Percentiles rank a stretch among this genome's conserved stretches.
phyloP scores from a whole-genome alignment of 2,113 vertebrate genomes.

The Clarias batrachus region DNA sequence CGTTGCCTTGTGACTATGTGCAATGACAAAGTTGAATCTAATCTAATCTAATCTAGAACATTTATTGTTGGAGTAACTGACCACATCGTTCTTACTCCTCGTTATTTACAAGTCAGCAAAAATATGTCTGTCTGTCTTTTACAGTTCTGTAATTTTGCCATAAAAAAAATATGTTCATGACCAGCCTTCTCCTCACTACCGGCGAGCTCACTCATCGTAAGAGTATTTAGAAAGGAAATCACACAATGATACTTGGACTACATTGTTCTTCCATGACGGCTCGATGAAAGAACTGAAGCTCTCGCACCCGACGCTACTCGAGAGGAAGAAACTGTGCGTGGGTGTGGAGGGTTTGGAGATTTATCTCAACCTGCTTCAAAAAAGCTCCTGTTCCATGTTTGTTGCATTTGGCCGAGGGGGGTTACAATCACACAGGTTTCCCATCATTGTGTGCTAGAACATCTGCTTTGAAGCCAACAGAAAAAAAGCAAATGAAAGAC shows the following conservation, averaged over 20 bases:
- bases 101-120: no score
- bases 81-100: no score
- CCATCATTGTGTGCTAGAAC: constrained; percentile 68
- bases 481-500: constrained; percentile 44
- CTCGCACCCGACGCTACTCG: constrained; percentile 9
- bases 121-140: no score
- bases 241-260: neutral
- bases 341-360: constrained; percentile 35
- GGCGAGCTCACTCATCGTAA: neutral
- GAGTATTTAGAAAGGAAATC: neutral
- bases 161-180: neutral
- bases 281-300: neutral
- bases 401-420: constrained; percentile 66
- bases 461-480: constrained; percentile 58
- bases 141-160: neutral
- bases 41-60: no score
- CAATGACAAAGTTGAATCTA: no score
- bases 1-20: no score
- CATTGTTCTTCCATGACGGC: constrained; percentile 1
- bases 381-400: constrained; percentile 60
- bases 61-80: no score
- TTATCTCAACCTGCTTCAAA: constrained; percentile 59
- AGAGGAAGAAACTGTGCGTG: constrained; percentile 20
- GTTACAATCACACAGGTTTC: constrained; percentile 58
- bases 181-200: neutral